These are phyloP conservation scores for Manis pentadactyla DNA, from an alignment of 2,797 vertebrate genomes.

Conservation along the genomic window DNA sequence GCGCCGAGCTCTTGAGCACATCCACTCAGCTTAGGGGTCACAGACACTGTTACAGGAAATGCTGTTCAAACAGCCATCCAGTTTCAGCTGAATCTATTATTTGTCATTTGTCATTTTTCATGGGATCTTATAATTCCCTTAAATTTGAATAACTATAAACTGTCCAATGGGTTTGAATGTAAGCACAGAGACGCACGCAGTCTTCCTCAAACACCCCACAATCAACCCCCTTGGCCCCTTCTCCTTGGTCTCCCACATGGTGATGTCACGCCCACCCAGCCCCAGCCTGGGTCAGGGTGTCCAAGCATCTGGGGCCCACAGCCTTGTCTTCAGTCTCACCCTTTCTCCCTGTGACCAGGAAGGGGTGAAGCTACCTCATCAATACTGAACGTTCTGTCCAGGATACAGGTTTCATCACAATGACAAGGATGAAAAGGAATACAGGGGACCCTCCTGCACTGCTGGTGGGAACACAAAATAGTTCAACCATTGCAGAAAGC, in stretches of 20 bases:
- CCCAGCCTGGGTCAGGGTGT: not conserved
- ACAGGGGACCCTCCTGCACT: no score
- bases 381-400: not conserved
- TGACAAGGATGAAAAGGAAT: not conserved
- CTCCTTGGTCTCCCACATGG: no score
- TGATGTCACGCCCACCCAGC: no score
- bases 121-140: not conserved
- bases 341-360: not conserved
- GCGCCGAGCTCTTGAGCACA: not conserved
- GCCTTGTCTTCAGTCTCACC: not conserved
- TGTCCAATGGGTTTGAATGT: not conserved
- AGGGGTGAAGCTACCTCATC: rapidly evolving
- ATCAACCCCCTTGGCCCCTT: not conserved
- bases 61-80: rapidly evolving
- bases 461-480: no score
- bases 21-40: rapidly evolving
- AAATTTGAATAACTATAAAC: not conserved
- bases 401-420: not conserved
- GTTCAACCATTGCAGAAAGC: no score
- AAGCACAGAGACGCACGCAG: no score
- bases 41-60: rapidly evolving
- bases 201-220: no score
- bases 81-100: not conserved
- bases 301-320: not conserved
- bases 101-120: not conserved